A percentile compares a stretch with the other conserved stretches of the same genome.
phyloP scores from a whole-genome alignment of 2,113 vertebrate species.

The Carettochelys insculpta region DNA sequence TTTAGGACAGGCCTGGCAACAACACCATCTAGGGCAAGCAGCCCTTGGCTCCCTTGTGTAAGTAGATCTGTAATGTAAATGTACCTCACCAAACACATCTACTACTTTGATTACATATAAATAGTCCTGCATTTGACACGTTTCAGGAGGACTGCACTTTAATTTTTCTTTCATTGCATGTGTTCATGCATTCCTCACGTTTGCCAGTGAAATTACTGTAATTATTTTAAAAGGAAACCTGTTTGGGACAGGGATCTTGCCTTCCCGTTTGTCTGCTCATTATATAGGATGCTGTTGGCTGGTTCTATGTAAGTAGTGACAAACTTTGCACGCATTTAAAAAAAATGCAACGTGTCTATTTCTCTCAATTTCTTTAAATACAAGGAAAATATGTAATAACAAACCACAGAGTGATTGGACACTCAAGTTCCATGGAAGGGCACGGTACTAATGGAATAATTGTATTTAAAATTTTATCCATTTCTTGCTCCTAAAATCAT shows the following conservation, averaged over 20 bases:
- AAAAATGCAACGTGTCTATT: accelerated
- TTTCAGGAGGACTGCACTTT: accelerated
- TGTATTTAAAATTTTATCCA: background rate
- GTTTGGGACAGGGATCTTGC: accelerated
- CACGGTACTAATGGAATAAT: background rate
- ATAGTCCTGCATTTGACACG: background rate
- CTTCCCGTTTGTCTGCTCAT: background rate
- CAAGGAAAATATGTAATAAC: background rate
- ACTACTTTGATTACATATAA: background rate
- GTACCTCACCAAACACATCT: accelerated
- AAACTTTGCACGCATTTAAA: background rate
- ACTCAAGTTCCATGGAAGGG: background rate
- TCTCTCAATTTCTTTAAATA: background rate
- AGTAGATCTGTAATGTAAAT: conserved; percentile 55
- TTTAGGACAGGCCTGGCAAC: conserved; percentile 97
- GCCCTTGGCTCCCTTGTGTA: conserved; percentile 97
- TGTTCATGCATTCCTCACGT: accelerated
- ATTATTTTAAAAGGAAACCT: background rate
- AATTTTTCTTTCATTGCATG: background rate
- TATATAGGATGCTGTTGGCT: background rate
- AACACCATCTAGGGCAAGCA: conserved; percentile 93
- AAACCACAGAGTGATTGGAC: background rate
- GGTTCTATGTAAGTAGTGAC: background rate
- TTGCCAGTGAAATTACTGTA: accelerated
- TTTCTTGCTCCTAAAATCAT: background rate